Evolutionary conservation across 2,797 vertebrate species (phyloP), one percentile per base, ranked within the genome.

Genomic region (Staurois parvus): DNA sequence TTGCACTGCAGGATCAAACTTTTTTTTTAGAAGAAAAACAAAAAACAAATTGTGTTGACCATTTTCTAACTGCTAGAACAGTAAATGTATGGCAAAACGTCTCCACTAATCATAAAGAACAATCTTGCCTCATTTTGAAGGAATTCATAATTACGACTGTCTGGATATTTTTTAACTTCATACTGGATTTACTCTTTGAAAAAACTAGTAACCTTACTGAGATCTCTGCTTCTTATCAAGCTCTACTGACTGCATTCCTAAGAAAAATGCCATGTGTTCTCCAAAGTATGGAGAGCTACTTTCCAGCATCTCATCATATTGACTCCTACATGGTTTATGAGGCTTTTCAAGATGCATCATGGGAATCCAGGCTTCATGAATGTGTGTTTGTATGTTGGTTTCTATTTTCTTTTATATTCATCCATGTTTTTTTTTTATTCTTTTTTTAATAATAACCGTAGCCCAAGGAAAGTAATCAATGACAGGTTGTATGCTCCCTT

Each of bases 321-420:
- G 68, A 73, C 76, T 56, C 28, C 64, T 29, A 79, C 21, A 48
- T 40, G 37, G 72, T 45, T 62, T 30, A 21, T 21, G 28, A 15
- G 72, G 28, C 78, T 85, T 76, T 70, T 76, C 37, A 28, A 34
- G 37, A 85, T 69, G 64, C 80, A 78, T 87, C 74, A 48, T 79
- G 69, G 52, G 74, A 83, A 78, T 72, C 68, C 80, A 77, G 80
- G 80, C 75, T 78, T 83, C 85, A 87, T 87, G 80, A 87, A 87
- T 87, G 85, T 87, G 80, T 83, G 75, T 87, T 83, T 83, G 75
- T 87, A 77, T 34, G 79, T 82, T 81, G 42, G n/a, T 62, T 81
- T 77, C 21, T 59, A 56, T 69, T 81, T 81, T 86, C 77, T 42
- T 87, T 87, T 83, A 79, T 74, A 21, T 30, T 56, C 80, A 83